A percentile compares a stretch with the other conserved stretches of the same genome.
Conservation (phyloP, 2,797 vertebrate species). For the Falco concolor region DNA sequence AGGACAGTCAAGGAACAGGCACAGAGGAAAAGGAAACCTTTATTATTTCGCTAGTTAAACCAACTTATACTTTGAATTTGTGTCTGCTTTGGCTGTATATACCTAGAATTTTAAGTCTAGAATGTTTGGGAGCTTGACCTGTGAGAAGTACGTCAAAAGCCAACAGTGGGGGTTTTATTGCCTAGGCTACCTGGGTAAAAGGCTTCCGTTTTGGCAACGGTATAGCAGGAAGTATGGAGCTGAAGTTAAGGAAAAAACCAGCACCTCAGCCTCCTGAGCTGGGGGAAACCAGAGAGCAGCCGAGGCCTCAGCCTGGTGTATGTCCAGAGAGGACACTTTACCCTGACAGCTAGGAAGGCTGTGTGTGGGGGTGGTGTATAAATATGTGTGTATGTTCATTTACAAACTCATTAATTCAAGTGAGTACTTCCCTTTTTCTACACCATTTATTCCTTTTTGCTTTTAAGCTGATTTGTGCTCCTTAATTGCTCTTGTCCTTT, state of each 20-base stretch:
- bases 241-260: neutral
- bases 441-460: constrained; percentile 31
- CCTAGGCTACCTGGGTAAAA: neutral
- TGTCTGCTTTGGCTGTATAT: neutral
- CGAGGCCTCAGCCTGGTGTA: neutral
- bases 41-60: neutral
- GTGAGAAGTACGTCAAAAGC: neutral
- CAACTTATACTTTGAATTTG: neutral
- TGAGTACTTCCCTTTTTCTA: constrained; percentile 18
- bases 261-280: neutral
- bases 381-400: neutral
- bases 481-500: constrained; percentile 61
- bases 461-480: constrained; percentile 60
- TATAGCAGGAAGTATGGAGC: neutral
- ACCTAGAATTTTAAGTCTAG: neutral
- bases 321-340: neutral
- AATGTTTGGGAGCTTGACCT: neutral
- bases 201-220: neutral
- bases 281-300: neutral
- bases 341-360: accelerated
- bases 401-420: constrained; percentile 51
- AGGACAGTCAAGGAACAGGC: neutral
- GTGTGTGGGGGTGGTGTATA: neutral
- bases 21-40: neutral
- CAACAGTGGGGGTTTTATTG: neutral